Conservation (phyloP, 53 echinoderm and acorn worm genomes). For the Paracentrotus lividus region DNA sequence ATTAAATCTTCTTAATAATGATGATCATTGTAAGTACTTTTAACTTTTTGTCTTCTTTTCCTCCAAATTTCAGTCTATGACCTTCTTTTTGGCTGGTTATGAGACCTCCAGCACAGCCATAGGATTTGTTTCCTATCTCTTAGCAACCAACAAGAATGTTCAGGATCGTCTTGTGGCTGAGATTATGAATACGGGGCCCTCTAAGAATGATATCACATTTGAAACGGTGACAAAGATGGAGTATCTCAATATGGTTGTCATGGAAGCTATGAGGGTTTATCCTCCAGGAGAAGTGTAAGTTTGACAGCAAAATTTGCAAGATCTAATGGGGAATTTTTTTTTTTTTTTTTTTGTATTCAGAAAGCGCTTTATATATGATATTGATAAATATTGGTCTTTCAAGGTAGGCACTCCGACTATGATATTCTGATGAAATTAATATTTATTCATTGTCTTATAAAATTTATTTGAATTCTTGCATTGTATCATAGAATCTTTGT, state of each 20-base stretch:
- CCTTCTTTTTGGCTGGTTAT: conserved; percentile 87
- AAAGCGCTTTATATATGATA: no score
- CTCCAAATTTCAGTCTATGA: conserved; percentile 68
- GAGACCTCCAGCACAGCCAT: conserved; percentile 85
- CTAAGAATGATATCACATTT: conserved; percentile 73
- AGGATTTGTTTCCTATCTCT: conserved; percentile 76
- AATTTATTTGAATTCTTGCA: no score
- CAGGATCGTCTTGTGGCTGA: conserved; percentile 83
- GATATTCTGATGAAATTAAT: no score
- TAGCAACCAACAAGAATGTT: conserved; percentile 79
- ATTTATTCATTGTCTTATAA: no score
- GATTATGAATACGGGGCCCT: conserved; percentile 75
- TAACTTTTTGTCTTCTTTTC: background rate
- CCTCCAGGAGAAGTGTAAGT: conserved; percentile 82
- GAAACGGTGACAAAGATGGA: conserved; percentile 79
- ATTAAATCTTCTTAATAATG: no score
- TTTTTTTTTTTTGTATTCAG: no score
- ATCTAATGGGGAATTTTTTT: no score
- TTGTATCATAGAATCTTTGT: no score
- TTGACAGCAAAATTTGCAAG: no score
- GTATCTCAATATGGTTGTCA: conserved; percentile 81
- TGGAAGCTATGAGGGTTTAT: conserved; percentile 81
- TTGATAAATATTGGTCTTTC: no score
- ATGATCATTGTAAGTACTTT: no score
- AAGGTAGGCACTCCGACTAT: no score